phyloP scores from a whole-genome alignment of 1,140 invertebrate species.

The Drosophila obscura region DNA sequence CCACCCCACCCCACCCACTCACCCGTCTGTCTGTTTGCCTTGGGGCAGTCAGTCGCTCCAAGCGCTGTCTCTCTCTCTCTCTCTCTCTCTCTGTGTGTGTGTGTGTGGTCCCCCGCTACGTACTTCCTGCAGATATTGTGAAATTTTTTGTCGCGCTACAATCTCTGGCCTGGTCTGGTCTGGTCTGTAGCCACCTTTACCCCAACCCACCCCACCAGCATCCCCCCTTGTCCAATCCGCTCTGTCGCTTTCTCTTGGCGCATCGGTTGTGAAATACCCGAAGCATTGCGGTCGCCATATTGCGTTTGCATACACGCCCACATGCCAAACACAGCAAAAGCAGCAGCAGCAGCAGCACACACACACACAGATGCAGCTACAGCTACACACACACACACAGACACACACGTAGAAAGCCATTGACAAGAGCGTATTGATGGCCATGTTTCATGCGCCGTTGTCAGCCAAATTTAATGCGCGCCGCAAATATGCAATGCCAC shows the following conservation, averaged over 20 bases:
- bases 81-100: not conserved
- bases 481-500: slow-evolving; percentile 73
- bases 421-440: slow-evolving; percentile 75
- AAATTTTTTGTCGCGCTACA: slow-evolving; percentile 28
- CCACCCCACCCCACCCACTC: too few relatives aligned
- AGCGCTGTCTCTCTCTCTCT: not conserved
- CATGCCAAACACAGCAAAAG: slow-evolving; percentile 57
- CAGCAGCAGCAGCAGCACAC: not conserved
- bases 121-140: slow-evolving; percentile 21
- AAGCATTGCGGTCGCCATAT: slow-evolving; percentile 83
- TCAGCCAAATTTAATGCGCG: slow-evolving; percentile 81
- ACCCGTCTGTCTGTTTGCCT: slow-evolving; percentile 6
- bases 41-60: not conserved
- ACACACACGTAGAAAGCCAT: slow-evolving; percentile 32
- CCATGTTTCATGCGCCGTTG: slow-evolving; percentile 80
- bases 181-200: slow-evolving; percentile 8
- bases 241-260: slow-evolving; percentile 22
- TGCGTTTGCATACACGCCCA: slow-evolving; percentile 82
- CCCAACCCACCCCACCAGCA: not conserved
- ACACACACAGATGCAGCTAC: slow-evolving; percentile 8
- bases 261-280: slow-evolving; percentile 60
- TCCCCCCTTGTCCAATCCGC: not conserved
- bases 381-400: slow-evolving; percentile 15
- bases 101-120: slow-evolving; percentile 6
- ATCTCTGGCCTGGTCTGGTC: not conserved